Conservation (phyloP, 2,113 vertebrate genomes). For the Empidonax alnorum region DNA sequence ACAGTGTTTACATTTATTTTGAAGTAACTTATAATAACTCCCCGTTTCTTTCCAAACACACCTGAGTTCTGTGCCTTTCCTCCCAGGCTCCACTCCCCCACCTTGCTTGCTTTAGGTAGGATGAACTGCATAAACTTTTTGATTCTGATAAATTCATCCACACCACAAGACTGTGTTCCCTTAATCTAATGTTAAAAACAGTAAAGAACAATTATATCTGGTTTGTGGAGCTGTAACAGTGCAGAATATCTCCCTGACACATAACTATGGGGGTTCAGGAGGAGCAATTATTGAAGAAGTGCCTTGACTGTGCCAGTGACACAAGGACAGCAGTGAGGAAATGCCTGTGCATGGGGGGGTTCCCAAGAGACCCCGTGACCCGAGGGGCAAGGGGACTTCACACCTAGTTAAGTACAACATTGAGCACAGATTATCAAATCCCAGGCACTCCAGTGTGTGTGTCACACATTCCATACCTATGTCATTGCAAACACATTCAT, state of each 20-base stretch:
- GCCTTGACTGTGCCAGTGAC: neutral
- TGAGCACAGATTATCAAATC: neutral
- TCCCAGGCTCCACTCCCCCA: neutral
- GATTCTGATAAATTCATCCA: neutral
- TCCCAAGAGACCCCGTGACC: neutral
- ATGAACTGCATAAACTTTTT: neutral
- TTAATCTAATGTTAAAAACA: constrained; percentile 10
- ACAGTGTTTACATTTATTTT: neutral
- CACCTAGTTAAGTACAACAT: neutral
- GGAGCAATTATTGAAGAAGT: neutral
- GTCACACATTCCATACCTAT: neutral
- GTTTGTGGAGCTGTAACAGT: neutral
- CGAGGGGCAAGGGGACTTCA: neutral
- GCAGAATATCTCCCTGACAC: neutral
- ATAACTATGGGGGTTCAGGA: neutral
- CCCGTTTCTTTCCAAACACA: neutral
- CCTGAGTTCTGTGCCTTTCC: neutral
- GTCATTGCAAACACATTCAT: neutral
- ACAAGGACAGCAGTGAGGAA: neutral
- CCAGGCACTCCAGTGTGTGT: neutral
- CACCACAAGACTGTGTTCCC: neutral
- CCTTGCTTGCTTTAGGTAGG: neutral
- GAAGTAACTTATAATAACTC: neutral
- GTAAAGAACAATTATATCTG: constrained; percentile 17
- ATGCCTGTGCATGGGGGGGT: neutral